phyloP scores from a whole-genome alignment of 2,113 vertebrate species.

The pig (Sus scrofa) region DNA sequence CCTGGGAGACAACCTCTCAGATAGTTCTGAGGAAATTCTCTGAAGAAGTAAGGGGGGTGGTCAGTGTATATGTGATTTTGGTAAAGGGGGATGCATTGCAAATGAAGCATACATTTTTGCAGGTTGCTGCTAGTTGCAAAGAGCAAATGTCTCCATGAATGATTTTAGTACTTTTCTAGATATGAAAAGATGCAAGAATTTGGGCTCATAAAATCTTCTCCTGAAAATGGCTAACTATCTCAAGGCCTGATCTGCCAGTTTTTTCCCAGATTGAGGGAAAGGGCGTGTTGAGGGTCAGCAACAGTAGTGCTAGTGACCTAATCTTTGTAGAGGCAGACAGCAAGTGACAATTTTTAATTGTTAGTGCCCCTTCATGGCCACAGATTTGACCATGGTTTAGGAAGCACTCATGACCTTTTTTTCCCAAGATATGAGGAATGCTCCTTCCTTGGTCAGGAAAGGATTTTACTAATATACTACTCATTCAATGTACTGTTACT shows the following conservation, averaged over 20 bases:
- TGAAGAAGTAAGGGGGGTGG: neutral
- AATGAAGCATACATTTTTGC: neutral
- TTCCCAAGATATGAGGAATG: neutral
- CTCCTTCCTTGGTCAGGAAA: neutral
- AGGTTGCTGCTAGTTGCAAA: neutral
- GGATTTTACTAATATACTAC: neutral
- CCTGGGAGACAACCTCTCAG: neutral
- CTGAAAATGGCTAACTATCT: neutral
- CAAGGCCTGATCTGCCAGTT: neutral
- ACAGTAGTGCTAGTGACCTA: neutral
- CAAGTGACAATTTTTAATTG: neutral
- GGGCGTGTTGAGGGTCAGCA: neutral
- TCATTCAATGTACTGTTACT: neutral
- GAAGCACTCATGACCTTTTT: neutral
- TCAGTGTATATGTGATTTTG: neutral
- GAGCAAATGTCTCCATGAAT: neutral
- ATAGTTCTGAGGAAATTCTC: neutral
- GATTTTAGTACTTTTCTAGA: neutral
- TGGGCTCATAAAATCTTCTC: neutral
- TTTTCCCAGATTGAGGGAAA: no score
- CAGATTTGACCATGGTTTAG: neutral
- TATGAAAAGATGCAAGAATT: neutral
- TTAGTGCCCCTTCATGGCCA: neutral
- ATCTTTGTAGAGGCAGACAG: neutral
- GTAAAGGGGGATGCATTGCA: neutral